Conservation (phyloP, 2,797 vertebrate genomes). For the Acanthurus leucopareius region DNA sequence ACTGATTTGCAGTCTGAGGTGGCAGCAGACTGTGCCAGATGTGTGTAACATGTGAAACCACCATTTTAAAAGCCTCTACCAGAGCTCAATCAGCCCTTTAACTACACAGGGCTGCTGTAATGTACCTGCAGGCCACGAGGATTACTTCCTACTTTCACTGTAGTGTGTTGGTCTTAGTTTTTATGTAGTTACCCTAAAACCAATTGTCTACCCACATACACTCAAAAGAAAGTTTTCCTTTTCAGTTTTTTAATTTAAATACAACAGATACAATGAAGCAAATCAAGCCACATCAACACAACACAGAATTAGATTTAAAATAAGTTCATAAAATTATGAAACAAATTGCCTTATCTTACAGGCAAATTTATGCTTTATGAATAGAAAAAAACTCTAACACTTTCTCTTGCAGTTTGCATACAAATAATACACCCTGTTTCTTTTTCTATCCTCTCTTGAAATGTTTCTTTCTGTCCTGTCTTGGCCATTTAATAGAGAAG, state of each 20-base stretch:
- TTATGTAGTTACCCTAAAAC: conserved; percentile 2
- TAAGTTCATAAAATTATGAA: not conserved
- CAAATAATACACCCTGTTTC: not conserved
- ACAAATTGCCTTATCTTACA: not conserved
- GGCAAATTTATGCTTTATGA: not conserved
- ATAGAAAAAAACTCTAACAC: not conserved
- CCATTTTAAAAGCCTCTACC: conserved; percentile 52
- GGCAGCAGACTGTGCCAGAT: conserved; percentile 52
- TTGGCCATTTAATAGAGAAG: conserved; percentile 3
- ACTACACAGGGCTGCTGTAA: conserved; percentile 33
- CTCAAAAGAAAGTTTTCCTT: too few relatives aligned
- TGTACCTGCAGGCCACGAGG: conserved; percentile 28
- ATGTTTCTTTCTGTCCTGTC: conserved; percentile 3
- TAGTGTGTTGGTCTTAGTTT: conserved; percentile 2
- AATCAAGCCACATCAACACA: not conserved
- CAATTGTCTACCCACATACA: not conserved
- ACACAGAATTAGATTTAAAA: not conserved
- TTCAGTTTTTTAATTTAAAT: not conserved
- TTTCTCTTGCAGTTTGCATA: not conserved
- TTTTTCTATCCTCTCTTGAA: not conserved
- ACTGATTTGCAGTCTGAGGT: conserved; percentile 40
- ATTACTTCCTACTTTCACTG: conserved; percentile 26
- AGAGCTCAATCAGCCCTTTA: conserved; percentile 39
- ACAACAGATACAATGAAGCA: not conserved
- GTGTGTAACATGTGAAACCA: conserved; percentile 49